Percentiles rank a stretch among this genome's conserved stretches.
Conservation (phyloP, 2,888 invertebrate genomes). For the Epiblema foenella region DNA sequence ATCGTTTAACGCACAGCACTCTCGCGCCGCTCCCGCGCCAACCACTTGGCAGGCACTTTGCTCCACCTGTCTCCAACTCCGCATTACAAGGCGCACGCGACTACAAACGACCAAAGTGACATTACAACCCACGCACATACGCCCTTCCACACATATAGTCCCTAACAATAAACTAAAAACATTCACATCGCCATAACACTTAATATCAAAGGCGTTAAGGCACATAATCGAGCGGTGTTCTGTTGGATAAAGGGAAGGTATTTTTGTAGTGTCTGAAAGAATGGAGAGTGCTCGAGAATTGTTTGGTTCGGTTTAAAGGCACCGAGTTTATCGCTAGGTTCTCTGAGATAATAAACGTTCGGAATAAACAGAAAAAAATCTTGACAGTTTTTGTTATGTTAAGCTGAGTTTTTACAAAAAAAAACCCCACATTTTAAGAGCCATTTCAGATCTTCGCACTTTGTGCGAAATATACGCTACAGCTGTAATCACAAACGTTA, state of each 20-base stretch:
- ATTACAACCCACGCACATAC: background rate
- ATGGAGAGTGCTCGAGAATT: slow-evolving; percentile 13
- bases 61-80: slow-evolving; percentile 33
- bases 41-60: slow-evolving; percentile 28
- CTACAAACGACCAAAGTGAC: slow-evolving; percentile 2
- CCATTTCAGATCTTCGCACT: background rate
- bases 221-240: slow-evolving; percentile 5
- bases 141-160: background rate
- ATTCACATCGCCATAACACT: slow-evolving; percentile 16
- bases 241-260: slow-evolving; percentile 14
- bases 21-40: background rate
- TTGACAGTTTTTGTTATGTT: slow-evolving; percentile 1
- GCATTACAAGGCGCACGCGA: background rate
- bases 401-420: background rate
- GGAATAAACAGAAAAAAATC: slow-evolving; percentile 12
- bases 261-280: slow-evolving; percentile 25
- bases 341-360: slow-evolving; percentile 15
- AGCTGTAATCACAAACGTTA: background rate
- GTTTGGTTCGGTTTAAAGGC: slow-evolving; percentile 18
- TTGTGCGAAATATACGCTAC: background rate
- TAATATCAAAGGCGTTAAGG: slow-evolving; percentile 16
- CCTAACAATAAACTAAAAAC: slow-evolving; percentile 18
- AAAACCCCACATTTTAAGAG: background rate
- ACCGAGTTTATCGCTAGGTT: background rate
- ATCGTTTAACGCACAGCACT: slow-evolving; percentile 2